phyloP scores from a whole-genome alignment of 2,797 vertebrate genomes.

The Myotis vivesi region DNA sequence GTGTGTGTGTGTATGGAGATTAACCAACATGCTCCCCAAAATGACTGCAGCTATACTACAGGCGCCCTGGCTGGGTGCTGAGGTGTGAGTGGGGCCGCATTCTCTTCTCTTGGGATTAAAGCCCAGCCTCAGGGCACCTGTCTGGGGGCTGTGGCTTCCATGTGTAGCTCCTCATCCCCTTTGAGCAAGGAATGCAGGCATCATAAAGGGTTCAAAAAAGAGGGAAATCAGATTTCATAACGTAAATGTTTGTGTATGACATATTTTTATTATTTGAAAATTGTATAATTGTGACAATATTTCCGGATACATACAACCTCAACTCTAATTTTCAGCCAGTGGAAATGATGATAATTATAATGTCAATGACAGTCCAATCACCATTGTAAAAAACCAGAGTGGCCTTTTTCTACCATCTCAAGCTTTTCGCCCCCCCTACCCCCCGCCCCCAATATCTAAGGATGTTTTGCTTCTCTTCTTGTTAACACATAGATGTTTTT shows the following conservation, averaged over 20 bases:
- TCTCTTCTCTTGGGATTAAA: not conserved
- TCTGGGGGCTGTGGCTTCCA: not conserved
- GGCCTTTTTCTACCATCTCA: not conserved
- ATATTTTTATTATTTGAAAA: slow-evolving; percentile 1
- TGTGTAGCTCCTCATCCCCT: accelerated
- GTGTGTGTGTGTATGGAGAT: too few species aligned
- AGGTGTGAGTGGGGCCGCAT: not conserved
- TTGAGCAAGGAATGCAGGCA: not conserved
- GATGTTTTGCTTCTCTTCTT: not conserved
- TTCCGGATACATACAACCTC: not conserved
- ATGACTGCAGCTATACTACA: too few species aligned
- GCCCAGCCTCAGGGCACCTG: too few species aligned
- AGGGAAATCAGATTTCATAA: not conserved
- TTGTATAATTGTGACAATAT: not conserved
- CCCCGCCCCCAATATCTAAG: not conserved
- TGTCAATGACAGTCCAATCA: not conserved
- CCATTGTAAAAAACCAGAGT: not conserved
- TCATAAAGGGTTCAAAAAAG: not conserved
- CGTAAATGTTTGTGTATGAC: not conserved
- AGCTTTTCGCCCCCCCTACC: accelerated
- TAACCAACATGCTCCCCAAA: too few species aligned
- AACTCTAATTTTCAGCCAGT: not conserved
- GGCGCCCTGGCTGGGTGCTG: not conserved
- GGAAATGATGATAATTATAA: slow-evolving; percentile 9
- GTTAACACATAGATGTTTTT: not conserved